These are phyloP conservation scores for Leuciscus idus DNA, from an alignment of 2,113 vertebrate genomes.

Conservation along the genomic window DNA sequence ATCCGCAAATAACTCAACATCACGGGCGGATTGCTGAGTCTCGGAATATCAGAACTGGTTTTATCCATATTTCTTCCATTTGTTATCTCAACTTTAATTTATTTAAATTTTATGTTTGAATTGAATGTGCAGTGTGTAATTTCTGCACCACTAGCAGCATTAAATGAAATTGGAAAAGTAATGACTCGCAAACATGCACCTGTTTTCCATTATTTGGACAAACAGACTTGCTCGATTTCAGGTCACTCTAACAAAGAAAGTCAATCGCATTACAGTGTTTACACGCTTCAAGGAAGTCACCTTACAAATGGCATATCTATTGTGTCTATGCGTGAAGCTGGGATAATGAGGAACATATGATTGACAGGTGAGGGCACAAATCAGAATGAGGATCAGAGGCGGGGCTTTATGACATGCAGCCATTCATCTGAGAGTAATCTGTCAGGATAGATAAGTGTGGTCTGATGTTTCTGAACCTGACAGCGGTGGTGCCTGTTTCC, in stretches of 20 bases:
- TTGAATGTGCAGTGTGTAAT: not conserved
- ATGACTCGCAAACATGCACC: not conserved
- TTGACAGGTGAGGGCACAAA: constrained; percentile 14
- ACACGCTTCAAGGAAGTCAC: not conserved
- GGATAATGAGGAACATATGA: constrained; percentile 17
- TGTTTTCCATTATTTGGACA: constrained; percentile 11
- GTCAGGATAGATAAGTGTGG: constrained; percentile 22
- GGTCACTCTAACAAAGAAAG: not conserved
- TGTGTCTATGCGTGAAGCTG: not conserved
- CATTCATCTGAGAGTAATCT: not conserved
- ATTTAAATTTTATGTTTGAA: not conserved
- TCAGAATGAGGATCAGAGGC: not conserved
- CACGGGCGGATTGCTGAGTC: not conserved
- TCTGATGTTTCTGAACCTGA: constrained; percentile 38
- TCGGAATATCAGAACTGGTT: not conserved
- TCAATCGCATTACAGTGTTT: not conserved
- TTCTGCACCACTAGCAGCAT: not conserved
- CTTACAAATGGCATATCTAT: too few species aligned
- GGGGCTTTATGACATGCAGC: not conserved
- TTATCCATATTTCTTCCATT: not conserved
- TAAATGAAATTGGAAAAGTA: not conserved
- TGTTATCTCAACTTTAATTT: not conserved
- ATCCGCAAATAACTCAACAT: constrained; percentile 27
- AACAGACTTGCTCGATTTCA: not conserved
- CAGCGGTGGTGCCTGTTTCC: constrained; percentile 39